A percentile compares a stretch with the other conserved stretches of the same genome.
Conservation (phyloP, 2,888 invertebrate species). For the Bombyx huttoni region DNA sequence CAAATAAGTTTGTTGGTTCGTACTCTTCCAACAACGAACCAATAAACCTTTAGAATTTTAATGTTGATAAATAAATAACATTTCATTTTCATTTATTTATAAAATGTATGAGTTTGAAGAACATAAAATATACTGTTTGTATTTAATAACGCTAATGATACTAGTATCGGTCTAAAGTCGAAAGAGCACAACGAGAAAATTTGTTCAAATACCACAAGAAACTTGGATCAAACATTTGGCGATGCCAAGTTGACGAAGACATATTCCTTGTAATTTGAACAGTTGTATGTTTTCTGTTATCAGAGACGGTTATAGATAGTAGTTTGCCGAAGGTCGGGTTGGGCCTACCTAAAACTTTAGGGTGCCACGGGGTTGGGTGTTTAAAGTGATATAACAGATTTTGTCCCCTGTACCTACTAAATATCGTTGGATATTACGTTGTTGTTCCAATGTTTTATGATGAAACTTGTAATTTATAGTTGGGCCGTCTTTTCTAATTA, state of each 20-base stretch:
- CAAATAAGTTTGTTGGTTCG: too few relatives aligned
- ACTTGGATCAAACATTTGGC: background rate
- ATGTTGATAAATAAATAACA: too few relatives aligned
- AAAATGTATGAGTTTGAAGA: too few relatives aligned
- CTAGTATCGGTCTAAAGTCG: too few relatives aligned
- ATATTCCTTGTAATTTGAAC: slow-evolving; percentile 7
- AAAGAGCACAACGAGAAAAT: background rate
- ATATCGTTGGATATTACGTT: slow-evolving; percentile 22
- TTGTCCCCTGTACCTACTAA: slow-evolving; percentile 22
- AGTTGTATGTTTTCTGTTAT: slow-evolving; percentile 23
- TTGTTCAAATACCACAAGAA: background rate
- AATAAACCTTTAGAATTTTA: too few relatives aligned
- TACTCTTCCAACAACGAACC: too few relatives aligned
- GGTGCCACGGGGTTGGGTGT: slow-evolving; percentile 27
- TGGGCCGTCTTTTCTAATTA: background rate
- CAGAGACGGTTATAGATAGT: slow-evolving; percentile 13
- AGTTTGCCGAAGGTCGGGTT: slow-evolving; percentile 20
- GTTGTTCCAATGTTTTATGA: slow-evolving; percentile 19
- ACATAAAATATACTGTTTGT: too few relatives aligned
- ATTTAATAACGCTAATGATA: too few relatives aligned
- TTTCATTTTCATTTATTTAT: too few relatives aligned
- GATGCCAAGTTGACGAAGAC: background rate
- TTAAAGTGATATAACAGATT: slow-evolving; percentile 48
- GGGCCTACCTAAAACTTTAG: slow-evolving; percentile 38
- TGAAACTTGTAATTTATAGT: slow-evolving; percentile 7